Conservation (phyloP, 92 coral and sea anemone species). For the Paramuricea clavata region DNA sequence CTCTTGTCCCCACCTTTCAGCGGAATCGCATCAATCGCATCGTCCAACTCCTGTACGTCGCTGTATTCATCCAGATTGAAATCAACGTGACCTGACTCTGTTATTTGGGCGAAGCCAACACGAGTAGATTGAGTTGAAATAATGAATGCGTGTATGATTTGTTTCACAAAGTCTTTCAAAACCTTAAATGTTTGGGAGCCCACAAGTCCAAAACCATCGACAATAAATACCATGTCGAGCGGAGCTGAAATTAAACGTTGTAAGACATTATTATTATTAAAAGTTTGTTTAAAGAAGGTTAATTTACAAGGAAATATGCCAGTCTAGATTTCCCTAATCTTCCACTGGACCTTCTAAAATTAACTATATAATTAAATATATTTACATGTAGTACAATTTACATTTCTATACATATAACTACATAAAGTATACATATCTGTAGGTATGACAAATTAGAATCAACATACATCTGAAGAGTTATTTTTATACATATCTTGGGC, state of each 20-base stretch:
- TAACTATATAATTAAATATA: no score
- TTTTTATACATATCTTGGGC: no score
- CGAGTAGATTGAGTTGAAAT: conserved; percentile 6
- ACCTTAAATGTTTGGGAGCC: conserved; percentile 28
- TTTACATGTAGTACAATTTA: no score
- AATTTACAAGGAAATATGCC: no score
- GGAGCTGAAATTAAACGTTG: conserved; percentile 8
- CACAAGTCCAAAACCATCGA: conserved; percentile 16
- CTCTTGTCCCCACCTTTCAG: conserved; percentile 4
- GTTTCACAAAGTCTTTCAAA: conserved; percentile 24
- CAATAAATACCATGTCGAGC: conserved; percentile 34
- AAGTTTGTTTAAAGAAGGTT: no score
- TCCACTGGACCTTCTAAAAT: no score
- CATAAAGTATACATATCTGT: no score
- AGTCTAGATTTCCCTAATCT: no score
- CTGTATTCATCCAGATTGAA: conserved; percentile 38
- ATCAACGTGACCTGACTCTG: conserved; percentile 21
- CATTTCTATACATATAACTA: no score
- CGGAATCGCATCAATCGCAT: conserved; percentile 18
- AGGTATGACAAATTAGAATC: no score
- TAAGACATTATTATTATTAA: not conserved
- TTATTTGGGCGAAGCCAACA: conserved; percentile 25
- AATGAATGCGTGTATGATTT: conserved; percentile 26
- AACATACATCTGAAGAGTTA: no score
- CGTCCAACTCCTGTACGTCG: conserved; percentile 7